Base-by-base conservation (phyloP, 1,140 invertebrate genomes). In the Oedothorax gibbosus region DNA sequence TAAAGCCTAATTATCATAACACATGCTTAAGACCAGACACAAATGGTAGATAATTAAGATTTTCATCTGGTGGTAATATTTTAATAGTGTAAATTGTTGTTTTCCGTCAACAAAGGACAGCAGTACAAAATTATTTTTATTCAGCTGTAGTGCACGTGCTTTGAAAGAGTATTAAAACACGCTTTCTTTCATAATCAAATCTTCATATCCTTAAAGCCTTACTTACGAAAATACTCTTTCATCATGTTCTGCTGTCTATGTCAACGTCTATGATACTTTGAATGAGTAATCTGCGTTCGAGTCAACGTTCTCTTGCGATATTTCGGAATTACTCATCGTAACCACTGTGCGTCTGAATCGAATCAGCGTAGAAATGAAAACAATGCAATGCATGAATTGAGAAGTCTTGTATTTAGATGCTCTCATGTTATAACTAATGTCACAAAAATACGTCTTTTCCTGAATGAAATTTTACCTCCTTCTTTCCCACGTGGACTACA, bases 101-200 rank as follows among this genome's bases (percentile, higher is more conserved):
- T 65, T 65, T 77, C 73, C 60, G 54, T 77, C 72, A 73, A 64
- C 62, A 66, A 85, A 78, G 75, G 83, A 85, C 75, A 71, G 18
- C 75, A 78, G 65, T 85, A 85, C 75, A 85, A 85, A 85, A 85
- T 68, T 78, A 77, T 77, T 84, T 78, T 85, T 71, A 69, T 78
- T 77, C 83, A 85, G 83, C 83, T 78, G 75, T 78, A 75, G 83
- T 85, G 54, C 83, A 78, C 83, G 62, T 85, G 75, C n/a, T 49
- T 10, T 64, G 56, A 49, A 75, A 76, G 81, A 84, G 62, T 66
- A 54, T 73, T 35, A 56, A 76, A 82, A 71, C 15, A 53, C 20
- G 69, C 54, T 35, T 9, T 51, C 11, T 72, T 82, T 82, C 68
- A 18, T 53, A 50, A 21, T 64, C 54, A 53, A 71, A 11, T 71